Evolutionary conservation across 2,113 vertebrate species (phyloP).

Genomic region (Nothobranchius furzeri): DNA sequence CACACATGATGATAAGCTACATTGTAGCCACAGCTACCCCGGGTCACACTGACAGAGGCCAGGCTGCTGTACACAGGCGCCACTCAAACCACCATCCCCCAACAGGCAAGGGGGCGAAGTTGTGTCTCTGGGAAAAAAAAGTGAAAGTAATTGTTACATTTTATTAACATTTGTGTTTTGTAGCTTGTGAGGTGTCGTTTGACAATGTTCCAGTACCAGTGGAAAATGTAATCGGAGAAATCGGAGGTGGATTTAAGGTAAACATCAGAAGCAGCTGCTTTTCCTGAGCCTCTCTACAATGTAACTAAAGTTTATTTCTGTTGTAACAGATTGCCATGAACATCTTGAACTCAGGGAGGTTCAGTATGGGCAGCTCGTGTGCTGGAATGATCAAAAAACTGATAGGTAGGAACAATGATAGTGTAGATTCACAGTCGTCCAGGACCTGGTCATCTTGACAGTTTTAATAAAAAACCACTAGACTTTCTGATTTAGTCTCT

Average conservation of each 20-base stretch:
- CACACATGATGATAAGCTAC: too few relatives aligned
- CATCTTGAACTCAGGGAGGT: conserved; percentile 92
- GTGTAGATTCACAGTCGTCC: too few relatives aligned
- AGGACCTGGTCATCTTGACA: too few relatives aligned
- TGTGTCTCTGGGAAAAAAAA: background rate
- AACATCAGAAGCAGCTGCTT: conserved; percentile 29
- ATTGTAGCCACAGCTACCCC: too few relatives aligned
- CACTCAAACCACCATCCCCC: too few relatives aligned
- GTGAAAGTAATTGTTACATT: background rate
- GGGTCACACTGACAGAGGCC: too few relatives aligned
- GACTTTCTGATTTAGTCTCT: too few relatives aligned
- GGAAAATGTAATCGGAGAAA: conserved; percentile 94
- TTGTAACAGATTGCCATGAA: conserved; percentile 90
- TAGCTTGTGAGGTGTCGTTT: conserved; percentile 93
- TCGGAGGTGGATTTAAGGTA: conserved; percentile 98
- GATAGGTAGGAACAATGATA: conserved; percentile 80
- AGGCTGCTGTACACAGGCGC: too few relatives aligned
- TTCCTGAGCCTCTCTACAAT: background rate
- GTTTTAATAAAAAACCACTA: too few relatives aligned
- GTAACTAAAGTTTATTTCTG: background rate
- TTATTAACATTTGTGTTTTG: conserved; percentile 21
- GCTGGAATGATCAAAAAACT: conserved; percentile 93
- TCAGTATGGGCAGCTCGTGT: conserved; percentile 91
- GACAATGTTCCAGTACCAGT: conserved; percentile 92
- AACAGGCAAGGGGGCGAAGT: too few relatives aligned